phyloP scores from a whole-genome alignment of 2,113 vertebrate species.

The Madoqua kirkii region DNA sequence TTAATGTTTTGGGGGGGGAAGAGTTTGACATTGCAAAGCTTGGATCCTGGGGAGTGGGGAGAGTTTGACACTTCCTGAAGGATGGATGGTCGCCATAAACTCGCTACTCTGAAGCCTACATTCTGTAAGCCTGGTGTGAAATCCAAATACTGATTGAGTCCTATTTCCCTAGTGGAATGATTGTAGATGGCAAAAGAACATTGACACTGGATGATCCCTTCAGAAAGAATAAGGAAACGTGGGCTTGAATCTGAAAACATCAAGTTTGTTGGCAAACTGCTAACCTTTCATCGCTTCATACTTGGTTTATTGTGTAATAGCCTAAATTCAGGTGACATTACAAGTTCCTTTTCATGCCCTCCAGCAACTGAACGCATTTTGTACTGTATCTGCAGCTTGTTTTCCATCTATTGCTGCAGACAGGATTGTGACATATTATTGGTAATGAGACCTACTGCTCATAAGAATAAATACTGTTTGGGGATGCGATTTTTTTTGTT shows the following conservation, averaged over 20 bases:
- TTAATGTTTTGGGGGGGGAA: constrained; percentile 24
- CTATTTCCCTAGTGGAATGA: background rate
- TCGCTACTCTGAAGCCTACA: background rate
- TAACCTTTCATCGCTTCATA: background rate
- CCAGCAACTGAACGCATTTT: background rate
- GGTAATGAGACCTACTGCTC: background rate
- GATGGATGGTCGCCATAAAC: background rate
- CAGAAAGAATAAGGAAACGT: background rate
- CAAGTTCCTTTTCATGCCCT: background rate
- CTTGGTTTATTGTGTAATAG: background rate
- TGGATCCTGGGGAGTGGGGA: background rate
- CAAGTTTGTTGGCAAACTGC: background rate
- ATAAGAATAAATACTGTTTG: background rate
- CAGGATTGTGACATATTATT: background rate
- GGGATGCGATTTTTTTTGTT: background rate
- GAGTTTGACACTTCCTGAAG: background rate
- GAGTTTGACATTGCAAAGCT: background rate
- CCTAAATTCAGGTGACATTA: background rate
- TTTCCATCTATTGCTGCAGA: background rate
- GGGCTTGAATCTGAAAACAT: background rate
- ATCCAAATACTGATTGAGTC: background rate
- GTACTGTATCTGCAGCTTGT: background rate
- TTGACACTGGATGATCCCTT: background rate
- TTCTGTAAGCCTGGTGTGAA: background rate
- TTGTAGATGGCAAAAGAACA: background rate